A percentile compares a stretch with the other conserved stretches of the same genome.
Evolutionary conservation across 2,797 vertebrate genomes (phyloP).

Genomic region (Carapus acus): DNA sequence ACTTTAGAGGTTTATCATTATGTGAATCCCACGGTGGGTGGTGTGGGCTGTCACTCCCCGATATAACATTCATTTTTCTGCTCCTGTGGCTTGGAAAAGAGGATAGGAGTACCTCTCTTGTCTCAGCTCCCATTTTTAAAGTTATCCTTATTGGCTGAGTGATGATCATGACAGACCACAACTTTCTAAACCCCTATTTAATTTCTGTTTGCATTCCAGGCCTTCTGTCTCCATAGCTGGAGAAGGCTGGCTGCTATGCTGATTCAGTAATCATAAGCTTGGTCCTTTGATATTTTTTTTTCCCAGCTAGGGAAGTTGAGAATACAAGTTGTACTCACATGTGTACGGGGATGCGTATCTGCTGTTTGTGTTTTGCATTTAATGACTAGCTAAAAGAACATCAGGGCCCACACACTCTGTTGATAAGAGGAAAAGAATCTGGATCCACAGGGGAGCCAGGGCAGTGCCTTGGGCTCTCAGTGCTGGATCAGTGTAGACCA

Average conservation of each 20-base stretch:
- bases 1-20: no score
- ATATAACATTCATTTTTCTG: constrained; percentile 2
- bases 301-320: no score
- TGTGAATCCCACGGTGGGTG: no score
- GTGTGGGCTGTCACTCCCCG: background rate
- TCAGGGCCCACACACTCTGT: constrained; percentile 23
- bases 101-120: background rate
- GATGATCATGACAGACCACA: constrained; percentile 24
- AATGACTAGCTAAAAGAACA: background rate
- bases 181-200: constrained; percentile 26
- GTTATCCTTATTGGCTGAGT: constrained; percentile 24
- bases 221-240: constrained; percentile 6
- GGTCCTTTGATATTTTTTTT: no score
- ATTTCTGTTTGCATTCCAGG: constrained; percentile 30
- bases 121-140: constrained; percentile 26
- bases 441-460: background rate
- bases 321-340: no score
- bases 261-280: no score
- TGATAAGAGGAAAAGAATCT: constrained; percentile 32
- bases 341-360: background rate
- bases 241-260: constrained; percentile 6
- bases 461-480: no score
- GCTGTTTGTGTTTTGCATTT: background rate
- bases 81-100: constrained; percentile 1
- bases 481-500: no score